Evolutionary conservation across 2,113 vertebrate species (phyloP).

Genomic region (Nesogale talazaci): DNA sequence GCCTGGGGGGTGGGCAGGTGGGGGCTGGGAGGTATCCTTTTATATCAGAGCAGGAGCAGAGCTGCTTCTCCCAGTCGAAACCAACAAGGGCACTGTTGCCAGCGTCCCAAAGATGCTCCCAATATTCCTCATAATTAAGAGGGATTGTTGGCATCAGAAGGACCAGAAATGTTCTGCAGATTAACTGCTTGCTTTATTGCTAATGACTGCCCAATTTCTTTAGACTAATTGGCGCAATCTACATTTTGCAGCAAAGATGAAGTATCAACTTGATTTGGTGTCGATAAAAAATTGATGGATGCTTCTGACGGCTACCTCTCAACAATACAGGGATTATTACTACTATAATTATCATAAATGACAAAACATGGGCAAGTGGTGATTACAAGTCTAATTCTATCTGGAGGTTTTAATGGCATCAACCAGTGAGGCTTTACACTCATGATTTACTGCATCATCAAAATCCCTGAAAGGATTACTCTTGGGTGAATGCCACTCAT

Average conservation of each 20-base stretch:
- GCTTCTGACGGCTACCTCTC: constrained; percentile 76
- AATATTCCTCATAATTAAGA: constrained; percentile 75
- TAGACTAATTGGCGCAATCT: constrained; percentile 83
- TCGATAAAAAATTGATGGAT: constrained; percentile 84
- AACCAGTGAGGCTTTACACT: constrained; percentile 74
- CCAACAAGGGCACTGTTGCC: constrained; percentile 13
- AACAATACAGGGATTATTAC: constrained; percentile 79
- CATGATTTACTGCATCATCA: constrained; percentile 77
- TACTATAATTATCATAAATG: constrained; percentile 81
- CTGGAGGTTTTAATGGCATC: constrained; percentile 79
- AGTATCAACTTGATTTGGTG: constrained; percentile 82
- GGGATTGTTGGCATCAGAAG: constrained; percentile 72
- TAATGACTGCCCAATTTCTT: constrained; percentile 80
- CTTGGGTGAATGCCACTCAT: constrained; percentile 71
- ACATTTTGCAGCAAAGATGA: constrained; percentile 79
- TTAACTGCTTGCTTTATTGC: constrained; percentile 78
- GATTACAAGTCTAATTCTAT: constrained; percentile 82
- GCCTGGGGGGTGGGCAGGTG: background rate
- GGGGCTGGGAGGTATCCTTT: constrained; percentile 15
- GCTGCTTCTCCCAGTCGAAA: constrained; percentile 25
- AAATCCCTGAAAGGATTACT: constrained; percentile 74
- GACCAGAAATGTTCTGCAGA: constrained; percentile 69
- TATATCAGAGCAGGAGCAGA: constrained; percentile 29
- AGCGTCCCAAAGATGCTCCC: constrained; percentile 44
- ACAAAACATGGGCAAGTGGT: constrained; percentile 82